These are phyloP conservation scores for Myotis brandtii DNA, from an alignment of 2,113 vertebrate species.

Conservation along the genomic window DNA sequence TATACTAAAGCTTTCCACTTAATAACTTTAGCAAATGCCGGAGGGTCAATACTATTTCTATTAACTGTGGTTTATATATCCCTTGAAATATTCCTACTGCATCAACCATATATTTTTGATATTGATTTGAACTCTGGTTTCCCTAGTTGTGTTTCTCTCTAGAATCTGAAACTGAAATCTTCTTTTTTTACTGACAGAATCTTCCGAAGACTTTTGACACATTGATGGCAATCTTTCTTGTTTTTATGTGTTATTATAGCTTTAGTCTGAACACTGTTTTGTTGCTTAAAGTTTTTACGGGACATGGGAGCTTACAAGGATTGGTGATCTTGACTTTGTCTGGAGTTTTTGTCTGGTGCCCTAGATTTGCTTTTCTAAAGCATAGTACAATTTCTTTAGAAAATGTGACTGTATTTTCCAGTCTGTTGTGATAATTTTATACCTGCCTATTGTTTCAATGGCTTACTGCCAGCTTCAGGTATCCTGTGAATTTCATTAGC, in stretches of 20 bases:
- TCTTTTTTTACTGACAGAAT: slow-evolving; percentile 3
- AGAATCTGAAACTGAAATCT: slow-evolving; percentile 36
- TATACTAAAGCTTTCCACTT: neutral
- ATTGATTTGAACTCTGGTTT: slow-evolving; percentile 57
- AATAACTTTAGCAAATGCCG: neutral
- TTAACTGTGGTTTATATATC: slow-evolving; percentile 45
- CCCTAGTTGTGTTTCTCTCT: neutral
- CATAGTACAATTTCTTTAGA: neutral
- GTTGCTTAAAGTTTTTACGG: slow-evolving; percentile 38
- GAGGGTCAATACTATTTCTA: neutral
- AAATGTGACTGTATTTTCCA: neutral
- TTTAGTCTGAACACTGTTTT: neutral
- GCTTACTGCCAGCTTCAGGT: neutral
- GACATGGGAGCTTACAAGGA: neutral
- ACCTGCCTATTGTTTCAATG: neutral
- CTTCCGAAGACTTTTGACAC: slow-evolving; percentile 45
- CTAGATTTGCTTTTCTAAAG: slow-evolving; percentile 19
- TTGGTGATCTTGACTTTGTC: neutral
- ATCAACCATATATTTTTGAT: slow-evolving; percentile 19
- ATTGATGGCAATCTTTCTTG: neutral
- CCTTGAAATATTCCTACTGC: neutral
- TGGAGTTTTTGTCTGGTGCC: neutral
- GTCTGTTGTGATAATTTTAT: neutral
- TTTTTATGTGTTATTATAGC: neutral
- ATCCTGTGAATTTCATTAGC: neutral